phyloP scores from a whole-genome alignment of 2,113 vertebrate species.

The Misgurnus mizolepis region DNA sequence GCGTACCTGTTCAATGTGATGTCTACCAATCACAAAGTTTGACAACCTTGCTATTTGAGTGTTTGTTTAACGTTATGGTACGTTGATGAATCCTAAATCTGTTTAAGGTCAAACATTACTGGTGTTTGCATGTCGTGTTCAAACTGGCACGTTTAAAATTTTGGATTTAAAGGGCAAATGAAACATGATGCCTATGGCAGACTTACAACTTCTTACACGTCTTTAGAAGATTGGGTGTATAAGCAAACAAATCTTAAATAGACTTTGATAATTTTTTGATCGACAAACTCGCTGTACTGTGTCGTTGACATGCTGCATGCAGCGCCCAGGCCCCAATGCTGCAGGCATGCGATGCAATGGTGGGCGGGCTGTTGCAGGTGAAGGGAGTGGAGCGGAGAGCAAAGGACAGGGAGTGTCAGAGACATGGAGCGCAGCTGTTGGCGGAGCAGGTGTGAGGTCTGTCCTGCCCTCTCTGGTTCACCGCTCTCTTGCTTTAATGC shows the following conservation, averaged over 20 bases:
- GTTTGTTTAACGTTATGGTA: background rate
- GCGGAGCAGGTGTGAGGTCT: constrained; percentile 54
- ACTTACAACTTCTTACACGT: no score
- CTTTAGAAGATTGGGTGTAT: no score
- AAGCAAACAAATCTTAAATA: no score
- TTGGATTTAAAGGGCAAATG: no score
- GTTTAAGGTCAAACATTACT: background rate
- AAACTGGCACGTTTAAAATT: no score
- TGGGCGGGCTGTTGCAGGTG: constrained; percentile 11
- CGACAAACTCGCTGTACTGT: background rate
- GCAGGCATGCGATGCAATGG: constrained; percentile 25
- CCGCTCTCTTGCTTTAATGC: background rate
- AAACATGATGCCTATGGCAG: no score
- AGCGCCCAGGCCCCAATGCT: background rate
- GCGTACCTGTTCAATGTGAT: background rate
- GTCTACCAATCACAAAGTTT: background rate
- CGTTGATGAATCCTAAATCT: no score
- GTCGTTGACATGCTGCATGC: background rate
- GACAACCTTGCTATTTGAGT: background rate
- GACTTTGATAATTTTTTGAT: no score
- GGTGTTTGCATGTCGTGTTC: background rate
- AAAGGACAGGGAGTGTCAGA: constrained; percentile 52
- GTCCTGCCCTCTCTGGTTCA: constrained; percentile 35
- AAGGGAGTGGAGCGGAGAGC: constrained; percentile 32
- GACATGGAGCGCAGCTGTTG: constrained; percentile 54